Conservation (phyloP, 1,140 invertebrate species). For the Drosophila pallidifrons region DNA sequence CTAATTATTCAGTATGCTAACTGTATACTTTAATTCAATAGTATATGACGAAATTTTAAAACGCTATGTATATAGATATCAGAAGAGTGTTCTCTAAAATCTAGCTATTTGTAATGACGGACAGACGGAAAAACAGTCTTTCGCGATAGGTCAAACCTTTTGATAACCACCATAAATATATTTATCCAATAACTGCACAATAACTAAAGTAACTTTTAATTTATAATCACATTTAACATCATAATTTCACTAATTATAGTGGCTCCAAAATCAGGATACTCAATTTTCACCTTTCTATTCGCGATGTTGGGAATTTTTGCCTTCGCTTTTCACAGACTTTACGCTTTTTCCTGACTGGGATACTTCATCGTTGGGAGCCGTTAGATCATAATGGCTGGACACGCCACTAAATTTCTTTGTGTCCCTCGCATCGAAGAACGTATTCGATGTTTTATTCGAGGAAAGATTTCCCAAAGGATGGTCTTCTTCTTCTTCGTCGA, state of each 20-base stretch:
- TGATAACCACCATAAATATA: too few relatives aligned
- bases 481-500: neutral
- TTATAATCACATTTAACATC: constrained; percentile 16
- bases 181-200: neutral
- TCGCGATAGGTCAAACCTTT: too few relatives aligned
- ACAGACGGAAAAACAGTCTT: too few relatives aligned
- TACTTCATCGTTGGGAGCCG: neutral
- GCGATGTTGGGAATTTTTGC: constrained; percentile 3
- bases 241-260: neutral
- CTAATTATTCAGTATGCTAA: too few relatives aligned
- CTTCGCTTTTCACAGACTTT: too few relatives aligned
- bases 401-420: neutral
- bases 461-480: neutral
- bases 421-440: neutral
- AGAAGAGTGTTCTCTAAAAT: too few relatives aligned
- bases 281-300: constrained; percentile 19
- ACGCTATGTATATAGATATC: too few relatives aligned
- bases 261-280: too few relatives aligned
- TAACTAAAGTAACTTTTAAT: constrained; percentile 38
- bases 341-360: neutral
- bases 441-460: neutral
- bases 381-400: neutral
- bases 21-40: too few relatives aligned
- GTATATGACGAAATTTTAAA: too few relatives aligned
- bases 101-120: too few relatives aligned